Base-by-base conservation (phyloP, 1,140 invertebrate genomes). In the Diorhabda elongata region DNA sequence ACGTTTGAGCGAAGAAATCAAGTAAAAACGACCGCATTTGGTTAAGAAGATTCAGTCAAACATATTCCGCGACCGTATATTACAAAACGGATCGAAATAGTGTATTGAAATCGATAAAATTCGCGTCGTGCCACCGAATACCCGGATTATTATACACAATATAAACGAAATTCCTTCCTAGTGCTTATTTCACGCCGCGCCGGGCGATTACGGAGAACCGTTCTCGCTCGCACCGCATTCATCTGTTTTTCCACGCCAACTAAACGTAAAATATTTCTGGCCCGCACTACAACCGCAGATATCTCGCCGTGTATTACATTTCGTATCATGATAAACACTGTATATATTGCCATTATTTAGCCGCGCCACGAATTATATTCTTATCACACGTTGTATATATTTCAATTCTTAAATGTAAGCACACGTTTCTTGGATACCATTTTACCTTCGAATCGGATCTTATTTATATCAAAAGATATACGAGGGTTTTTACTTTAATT, bases 111-210 rank as follows among this genome's bases (percentile, higher is more conserved):
- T 52, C 6, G n/a, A 52, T 52, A 52, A 52, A 69, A 72, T 72
- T 72, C 71, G 61, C 65, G 44, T 72, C 71, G 71, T 69, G 71
- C 64, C 43, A 61, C 8, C 41, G 47, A 47, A 9, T 44, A 42
- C 11, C 11, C 67, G 67, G 67, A 68, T 68, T 68, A 68, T 62
- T 68, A 67, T 67, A 68, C 67, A 68, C 67, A 68, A 68, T 68
- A 61, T 62, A 62, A 68, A 60, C 58, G 45, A 68, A 67, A 58
- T 67, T 56, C 58, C 58, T 67, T 67, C 65, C 65, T 67, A 67
- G 65, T 67, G 42, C 65, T 60, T 67, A 67, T 67, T 67, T 67
- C 44, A 67, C 44, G 43, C 26, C 60, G 57, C 45, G 65, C 57
- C 43, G 8, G 56, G 52, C 58, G 11, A 60, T 5, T 11, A 6